Evolutionary conservation across 2,797 vertebrate genomes (phyloP).

Genomic region (Saguinus oedipus): DNA sequence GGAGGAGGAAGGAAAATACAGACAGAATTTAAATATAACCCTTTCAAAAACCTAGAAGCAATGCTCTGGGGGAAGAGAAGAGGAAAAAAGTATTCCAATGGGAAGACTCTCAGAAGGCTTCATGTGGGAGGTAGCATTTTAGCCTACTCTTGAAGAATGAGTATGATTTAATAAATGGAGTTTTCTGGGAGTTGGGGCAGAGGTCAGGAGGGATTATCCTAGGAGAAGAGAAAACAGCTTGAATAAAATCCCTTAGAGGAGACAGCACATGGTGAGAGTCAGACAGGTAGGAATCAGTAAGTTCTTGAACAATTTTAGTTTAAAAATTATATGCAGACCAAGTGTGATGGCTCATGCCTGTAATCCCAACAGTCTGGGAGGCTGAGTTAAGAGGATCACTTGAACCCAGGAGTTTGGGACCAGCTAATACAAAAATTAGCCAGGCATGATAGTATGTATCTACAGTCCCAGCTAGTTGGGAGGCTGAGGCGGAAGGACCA

Average conservation of each 20-base stretch:
- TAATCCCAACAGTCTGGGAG: background rate
- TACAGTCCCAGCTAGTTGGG: background rate
- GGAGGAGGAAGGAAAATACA: background rate
- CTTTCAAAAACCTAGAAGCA: background rate
- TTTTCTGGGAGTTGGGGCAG: background rate
- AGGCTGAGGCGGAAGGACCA: background rate
- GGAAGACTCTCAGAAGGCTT: background rate
- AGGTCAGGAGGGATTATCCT: background rate
- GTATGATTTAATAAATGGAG: conserved; percentile 4
- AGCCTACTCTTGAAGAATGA: conserved; percentile 5
- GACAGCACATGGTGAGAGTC: background rate
- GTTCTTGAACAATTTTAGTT: background rate
- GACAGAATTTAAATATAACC: background rate
- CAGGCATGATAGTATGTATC: background rate
- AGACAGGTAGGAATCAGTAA: background rate
- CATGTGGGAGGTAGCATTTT: background rate
- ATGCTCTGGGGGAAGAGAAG: background rate
- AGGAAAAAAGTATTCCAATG: background rate
- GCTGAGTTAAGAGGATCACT: background rate
- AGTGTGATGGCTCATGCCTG: background rate
- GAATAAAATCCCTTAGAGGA: conserved; percentile 19
- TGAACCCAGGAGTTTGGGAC: background rate
- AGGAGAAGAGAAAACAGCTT: background rate
- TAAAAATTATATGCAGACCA: background rate
- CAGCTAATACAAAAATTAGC: background rate